phyloP scores from a whole-genome alignment of 2,888 invertebrate species.

The Sarcophaga caerulescens region DNA sequence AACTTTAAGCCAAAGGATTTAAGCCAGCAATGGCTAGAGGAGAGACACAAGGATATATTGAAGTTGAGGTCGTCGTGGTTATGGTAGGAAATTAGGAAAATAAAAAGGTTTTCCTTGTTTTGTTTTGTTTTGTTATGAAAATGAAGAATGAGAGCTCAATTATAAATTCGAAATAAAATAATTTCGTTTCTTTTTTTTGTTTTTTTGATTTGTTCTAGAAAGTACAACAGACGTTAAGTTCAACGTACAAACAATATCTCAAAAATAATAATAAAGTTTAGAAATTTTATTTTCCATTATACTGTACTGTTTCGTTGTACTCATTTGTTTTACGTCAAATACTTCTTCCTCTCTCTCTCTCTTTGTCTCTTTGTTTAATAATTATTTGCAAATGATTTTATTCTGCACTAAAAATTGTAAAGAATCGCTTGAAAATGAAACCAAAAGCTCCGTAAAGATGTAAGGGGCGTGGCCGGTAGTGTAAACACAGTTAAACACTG shows the following conservation, averaged over 20 bases:
- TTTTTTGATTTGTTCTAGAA: background rate
- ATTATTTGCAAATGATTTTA: constrained; percentile 61
- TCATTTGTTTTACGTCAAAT: background rate
- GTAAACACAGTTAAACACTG: too few species aligned
- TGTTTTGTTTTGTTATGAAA: background rate
- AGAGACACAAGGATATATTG: background rate
- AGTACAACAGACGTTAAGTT: background rate
- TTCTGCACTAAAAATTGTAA: constrained; percentile 51
- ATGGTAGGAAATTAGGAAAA: constrained; percentile 45
- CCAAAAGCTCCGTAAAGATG: background rate
- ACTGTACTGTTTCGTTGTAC: too few species aligned
- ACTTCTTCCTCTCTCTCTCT: background rate
- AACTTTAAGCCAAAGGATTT: background rate
- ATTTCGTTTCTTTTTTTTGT: background rate
- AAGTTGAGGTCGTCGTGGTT: constrained; percentile 13
- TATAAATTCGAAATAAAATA: constrained; percentile 27
- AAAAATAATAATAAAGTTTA: background rate
- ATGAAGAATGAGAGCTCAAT: constrained; percentile 14
- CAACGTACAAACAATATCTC: background rate
- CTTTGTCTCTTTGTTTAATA: constrained; percentile 41
- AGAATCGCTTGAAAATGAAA: background rate
- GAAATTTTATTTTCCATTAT: too few species aligned
- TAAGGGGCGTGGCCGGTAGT: too few species aligned
- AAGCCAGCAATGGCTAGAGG: background rate
- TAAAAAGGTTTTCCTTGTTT: constrained; percentile 16